Conservation (phyloP, 2,113 vertebrate genomes). For the Sturnira hondurensis region DNA sequence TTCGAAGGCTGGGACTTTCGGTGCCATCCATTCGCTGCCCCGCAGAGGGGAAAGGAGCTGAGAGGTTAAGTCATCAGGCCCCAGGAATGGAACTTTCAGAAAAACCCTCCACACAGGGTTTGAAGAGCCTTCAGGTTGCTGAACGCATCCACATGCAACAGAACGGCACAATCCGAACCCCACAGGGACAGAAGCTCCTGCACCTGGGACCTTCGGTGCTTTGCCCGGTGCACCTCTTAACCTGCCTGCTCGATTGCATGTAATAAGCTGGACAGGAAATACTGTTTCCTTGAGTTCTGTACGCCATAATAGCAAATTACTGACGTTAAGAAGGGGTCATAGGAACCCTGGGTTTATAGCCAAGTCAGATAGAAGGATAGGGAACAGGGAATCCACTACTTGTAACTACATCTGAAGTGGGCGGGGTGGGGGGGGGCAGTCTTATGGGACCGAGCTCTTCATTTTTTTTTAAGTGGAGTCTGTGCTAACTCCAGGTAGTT, state of each 20-base stretch:
- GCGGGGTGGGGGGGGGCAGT: no score
- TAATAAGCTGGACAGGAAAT: background rate
- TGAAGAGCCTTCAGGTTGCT: background rate
- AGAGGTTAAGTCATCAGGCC: background rate
- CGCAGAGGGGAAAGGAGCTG: fast-evolving
- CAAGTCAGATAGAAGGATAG: background rate
- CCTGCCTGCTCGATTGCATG: background rate
- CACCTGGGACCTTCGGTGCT: background rate
- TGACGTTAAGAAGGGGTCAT: background rate
- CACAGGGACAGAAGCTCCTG: background rate
- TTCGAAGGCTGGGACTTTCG: background rate
- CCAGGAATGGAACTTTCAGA: background rate
- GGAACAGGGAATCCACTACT: background rate
- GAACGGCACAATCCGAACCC: background rate
- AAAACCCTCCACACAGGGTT: background rate
- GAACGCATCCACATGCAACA: no score
- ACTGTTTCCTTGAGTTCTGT: background rate
- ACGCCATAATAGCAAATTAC: background rate
- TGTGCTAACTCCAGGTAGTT: background rate
- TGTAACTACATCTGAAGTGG: background rate
- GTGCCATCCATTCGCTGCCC: background rate
- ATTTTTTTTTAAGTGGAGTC: background rate
- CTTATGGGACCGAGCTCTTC: background rate
- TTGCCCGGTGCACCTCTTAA: background rate
- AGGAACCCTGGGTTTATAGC: background rate